Base-by-base conservation (phyloP, 2,797 vertebrate species). In the Periophthalmus magnuspinnatus region DNA sequence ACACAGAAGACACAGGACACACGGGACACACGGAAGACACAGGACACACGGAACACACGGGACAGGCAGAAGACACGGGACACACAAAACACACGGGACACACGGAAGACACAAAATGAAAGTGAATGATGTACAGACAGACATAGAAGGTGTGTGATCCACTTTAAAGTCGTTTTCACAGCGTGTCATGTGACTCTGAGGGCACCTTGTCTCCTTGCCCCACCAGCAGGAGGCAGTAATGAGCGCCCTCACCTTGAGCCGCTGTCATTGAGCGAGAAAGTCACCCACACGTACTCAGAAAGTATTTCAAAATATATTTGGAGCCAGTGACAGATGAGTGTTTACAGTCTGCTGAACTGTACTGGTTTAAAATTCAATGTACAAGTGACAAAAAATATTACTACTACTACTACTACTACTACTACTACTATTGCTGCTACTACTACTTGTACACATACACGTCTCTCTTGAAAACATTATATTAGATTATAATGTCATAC, bases 201-300 rank as follows among this genome's bases (percentile, higher is more conserved):
- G 28, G 71, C 62, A 54, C 56, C 16, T 72, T 8, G 5, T 60
- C 65, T 69, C 32, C 28, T 36, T 66, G 55, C 55, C 60, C 65
- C 48, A 64, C 76, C 72, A 58, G 76, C 68, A 73, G 72, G 63
- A 79, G 74, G 77, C 77, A 69, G 65, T 71, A 78, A 78, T 65
- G 62, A 78, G 24, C 28, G 32, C 63, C 76, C 56, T 86, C 86
- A 90, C 89, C 86, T 85, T 81, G 71, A 84, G 78, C 68, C 76
- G 65, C 67, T 79, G 76, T 78, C 59, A 8, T 17, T 74, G 22
- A 50, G 24, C n/a, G 33, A 72, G 17, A 67, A 66, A 74, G 63
- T 22, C 48, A 74, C 24, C 34, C 1, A 69, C 10, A 36, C 36
- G 50, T 41, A 38, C 60, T 62, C 36, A 41, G 34, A 21, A 62